Base-by-base conservation (phyloP, 92 coral and sea anemone genomes). In the Chrysogorgia sp. region DNA sequence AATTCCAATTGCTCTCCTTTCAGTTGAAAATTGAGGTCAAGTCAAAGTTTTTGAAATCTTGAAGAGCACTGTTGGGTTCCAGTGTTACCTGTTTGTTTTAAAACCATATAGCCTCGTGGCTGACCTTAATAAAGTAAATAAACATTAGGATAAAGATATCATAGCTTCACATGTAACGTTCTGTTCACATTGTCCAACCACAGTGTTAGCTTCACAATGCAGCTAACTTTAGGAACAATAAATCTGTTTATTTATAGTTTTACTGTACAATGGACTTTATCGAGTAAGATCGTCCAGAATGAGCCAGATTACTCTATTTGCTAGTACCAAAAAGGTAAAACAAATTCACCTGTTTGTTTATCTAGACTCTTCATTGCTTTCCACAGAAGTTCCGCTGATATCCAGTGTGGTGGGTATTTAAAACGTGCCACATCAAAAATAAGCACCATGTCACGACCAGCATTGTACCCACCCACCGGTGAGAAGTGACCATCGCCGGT, bases 401-500 rank as follows among this genome's bases (percentile, higher is more conserved):
- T 90, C 98, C 98, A 93, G 55, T 93, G 86, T 0, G 96, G 98
- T 21, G 96, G 96, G 58, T 93, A 93, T 58, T 91, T 93, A 31
- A 91, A 93, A 34, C 98, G 74, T 35, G 98, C 98, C 22, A 96
- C 92, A 70, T 93, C 98, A 30, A 93, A 85, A 55, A 93, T 75
- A 61, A 93, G 67, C 1, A 81, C 92, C 20, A 92, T 82, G 60
- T 88, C 89, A 7, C 93, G 83, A 48, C 92, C 96, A 7, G 7
- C 10, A 75, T 91, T 93, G 23, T 86, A 70, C 12, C 96, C 98
- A 45, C 96, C 98, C 35, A 93, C 77, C 21, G 98, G 98, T 33
- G 96, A 91, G 50, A 88, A 93, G 62, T 93, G 98, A 25, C 98
- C 98, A 30, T 88, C 88, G 0, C 98, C 96, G 0, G 90, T 81